Conservation (phyloP, 2,888 invertebrate species). For the Tachina lurida region DNA sequence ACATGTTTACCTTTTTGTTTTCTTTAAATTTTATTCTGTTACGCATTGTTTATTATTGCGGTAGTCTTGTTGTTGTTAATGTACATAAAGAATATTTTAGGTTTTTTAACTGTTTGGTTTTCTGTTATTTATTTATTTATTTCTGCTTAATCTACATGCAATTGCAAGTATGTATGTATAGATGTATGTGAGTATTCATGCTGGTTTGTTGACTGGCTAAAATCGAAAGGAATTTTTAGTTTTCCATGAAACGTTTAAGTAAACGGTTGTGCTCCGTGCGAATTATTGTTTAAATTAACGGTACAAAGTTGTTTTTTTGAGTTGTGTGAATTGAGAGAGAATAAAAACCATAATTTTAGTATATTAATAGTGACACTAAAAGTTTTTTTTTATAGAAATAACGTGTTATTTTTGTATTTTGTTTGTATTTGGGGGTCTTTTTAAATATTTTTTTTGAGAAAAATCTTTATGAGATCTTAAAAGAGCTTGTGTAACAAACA, state of each 20-base stretch:
- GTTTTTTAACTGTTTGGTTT: conserved; percentile 13
- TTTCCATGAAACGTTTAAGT: conserved; percentile 59
- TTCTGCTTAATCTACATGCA: not conserved
- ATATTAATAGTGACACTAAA: conserved; percentile 7
- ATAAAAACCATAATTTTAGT: conserved; percentile 21
- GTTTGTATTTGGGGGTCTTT: not conserved
- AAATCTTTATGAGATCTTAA: conserved; percentile 1
- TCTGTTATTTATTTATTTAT: not conserved
- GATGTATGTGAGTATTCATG: not conserved
- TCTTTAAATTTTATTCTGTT: not conserved
- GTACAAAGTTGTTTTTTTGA: conserved; percentile 1
- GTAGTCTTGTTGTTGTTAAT: conserved; percentile 12
- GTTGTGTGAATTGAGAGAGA: not conserved
- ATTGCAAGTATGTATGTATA: not conserved
- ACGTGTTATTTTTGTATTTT: not conserved
- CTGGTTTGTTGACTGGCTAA: conserved; percentile 29
- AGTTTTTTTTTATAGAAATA: not conserved
- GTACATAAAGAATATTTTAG: not conserved
- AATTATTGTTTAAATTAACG: conserved; percentile 21
- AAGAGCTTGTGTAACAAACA: not conserved
- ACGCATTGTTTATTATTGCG: conserved; percentile 19
- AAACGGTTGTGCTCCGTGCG: conserved; percentile 29
- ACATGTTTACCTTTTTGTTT: conserved; percentile 35
- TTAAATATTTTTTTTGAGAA: not conserved
- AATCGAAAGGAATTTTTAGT: conserved; percentile 52